Conservation (phyloP, 2,113 vertebrate genomes). For the Neolamprologus toae region DNA sequence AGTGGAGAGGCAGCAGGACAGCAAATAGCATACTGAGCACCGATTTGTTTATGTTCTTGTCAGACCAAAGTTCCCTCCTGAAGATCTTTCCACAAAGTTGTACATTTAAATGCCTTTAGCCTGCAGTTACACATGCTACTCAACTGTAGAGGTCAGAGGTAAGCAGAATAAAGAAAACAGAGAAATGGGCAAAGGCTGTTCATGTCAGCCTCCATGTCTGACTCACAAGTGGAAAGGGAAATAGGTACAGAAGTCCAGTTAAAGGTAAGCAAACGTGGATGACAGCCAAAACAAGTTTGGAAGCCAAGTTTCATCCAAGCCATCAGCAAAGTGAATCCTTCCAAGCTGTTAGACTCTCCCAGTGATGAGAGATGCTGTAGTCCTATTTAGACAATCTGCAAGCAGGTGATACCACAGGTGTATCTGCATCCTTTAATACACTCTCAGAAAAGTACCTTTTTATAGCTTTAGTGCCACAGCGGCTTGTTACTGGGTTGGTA, state of each 20-base stretch:
- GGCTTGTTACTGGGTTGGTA: background rate
- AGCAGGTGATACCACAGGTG: background rate
- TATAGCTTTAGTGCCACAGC: background rate
- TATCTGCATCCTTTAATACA: background rate
- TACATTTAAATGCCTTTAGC: background rate
- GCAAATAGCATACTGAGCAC: background rate
- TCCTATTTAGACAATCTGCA: background rate
- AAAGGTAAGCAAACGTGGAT: background rate
- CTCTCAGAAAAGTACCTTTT: background rate
- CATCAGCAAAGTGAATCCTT: background rate
- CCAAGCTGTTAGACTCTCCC: background rate
- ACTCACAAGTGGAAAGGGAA: background rate
- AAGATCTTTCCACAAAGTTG: background rate
- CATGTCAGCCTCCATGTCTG: background rate
- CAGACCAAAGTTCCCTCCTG: background rate
- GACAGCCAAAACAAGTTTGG: background rate
- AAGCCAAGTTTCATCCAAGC: background rate
- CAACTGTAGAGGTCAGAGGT: background rate
- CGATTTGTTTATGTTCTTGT: background rate
- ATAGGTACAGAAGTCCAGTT: background rate
- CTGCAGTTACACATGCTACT: background rate
- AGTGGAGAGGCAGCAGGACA: background rate
- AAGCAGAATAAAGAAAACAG: background rate
- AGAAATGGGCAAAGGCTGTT: background rate
- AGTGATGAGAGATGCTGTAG: background rate